These are phyloP conservation scores for Ptychodera flava DNA, from an alignment of 35 echinoderm and acorn worm genomes.

Conservation along the genomic window DNA sequence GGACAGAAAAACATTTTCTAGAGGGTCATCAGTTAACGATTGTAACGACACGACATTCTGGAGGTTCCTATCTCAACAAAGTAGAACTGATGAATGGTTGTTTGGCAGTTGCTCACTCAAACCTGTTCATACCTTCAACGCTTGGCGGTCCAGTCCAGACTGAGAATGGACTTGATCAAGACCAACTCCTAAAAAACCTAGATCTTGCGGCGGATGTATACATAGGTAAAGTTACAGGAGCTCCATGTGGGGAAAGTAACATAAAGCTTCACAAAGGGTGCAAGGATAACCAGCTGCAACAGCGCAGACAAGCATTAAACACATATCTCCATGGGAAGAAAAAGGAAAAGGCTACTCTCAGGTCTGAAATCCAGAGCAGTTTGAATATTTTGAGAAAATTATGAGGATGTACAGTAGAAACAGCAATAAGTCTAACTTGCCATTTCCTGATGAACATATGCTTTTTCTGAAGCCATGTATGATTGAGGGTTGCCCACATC, in stretches of 20 bases:
- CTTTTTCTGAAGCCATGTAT: conserved; percentile 5
- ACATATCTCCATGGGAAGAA: neutral
- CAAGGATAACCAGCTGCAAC: neutral
- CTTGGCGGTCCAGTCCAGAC: conserved; percentile 39
- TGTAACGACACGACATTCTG: conserved; percentile 38
- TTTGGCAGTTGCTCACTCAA: conserved; percentile 23
- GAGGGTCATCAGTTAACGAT: conserved; percentile 29
- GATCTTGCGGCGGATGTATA: conserved; percentile 28
- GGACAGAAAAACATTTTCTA: conserved; percentile 44
- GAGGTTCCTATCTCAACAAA: conserved; percentile 34
- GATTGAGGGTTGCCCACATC: neutral
- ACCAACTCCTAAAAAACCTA: conserved; percentile 19
- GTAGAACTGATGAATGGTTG: conserved; percentile 47
- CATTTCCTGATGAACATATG: conserved; percentile 2
- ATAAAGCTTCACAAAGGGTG: conserved; percentile 33
- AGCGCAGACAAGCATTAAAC: neutral
- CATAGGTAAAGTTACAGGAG: conserved; percentile 29
- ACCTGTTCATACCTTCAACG: conserved; percentile 50
- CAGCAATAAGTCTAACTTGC: conserved; percentile 12
- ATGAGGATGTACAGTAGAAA: neutral
- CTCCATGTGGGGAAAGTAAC: conserved; percentile 23
- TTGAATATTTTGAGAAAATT: neutral
- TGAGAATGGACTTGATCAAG: conserved; percentile 42
- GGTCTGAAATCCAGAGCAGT: conserved; percentile 1
- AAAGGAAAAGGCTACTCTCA: neutral